A percentile compares a stretch with the other conserved stretches of the same genome.
These are phyloP conservation scores for Boloria selene DNA, from an alignment of 2,888 invertebrate species.

Conservation along the genomic window DNA sequence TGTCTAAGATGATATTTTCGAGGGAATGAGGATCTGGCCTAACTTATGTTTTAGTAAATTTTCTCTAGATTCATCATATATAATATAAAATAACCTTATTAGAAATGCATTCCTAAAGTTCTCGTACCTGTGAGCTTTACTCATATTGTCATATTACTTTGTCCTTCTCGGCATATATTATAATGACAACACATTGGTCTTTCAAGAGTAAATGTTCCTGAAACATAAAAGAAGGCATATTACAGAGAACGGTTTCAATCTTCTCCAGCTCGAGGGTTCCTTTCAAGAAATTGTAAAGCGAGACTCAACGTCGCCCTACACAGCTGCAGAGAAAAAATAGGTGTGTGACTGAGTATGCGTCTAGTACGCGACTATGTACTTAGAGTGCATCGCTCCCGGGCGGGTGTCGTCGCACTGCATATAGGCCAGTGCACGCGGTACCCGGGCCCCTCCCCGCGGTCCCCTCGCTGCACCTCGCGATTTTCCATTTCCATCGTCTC, in stretches of 20 bases:
- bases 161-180: conserved; percentile 27
- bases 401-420: conserved; percentile 82
- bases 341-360: conserved; percentile 72
- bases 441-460: conserved; percentile 54
- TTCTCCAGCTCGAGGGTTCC: conserved; percentile 62
- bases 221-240: conserved; percentile 41
- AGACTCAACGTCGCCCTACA: conserved; percentile 64
- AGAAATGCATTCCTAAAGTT: conserved; percentile 7
- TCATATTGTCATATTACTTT: conserved; percentile 1
- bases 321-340: conserved; percentile 69
- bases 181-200: conserved; percentile 30
- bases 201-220: conserved; percentile 39
- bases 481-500: conserved; percentile 78
- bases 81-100: too few relatives aligned
- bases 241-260: conserved; percentile 59
- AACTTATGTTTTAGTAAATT: too few relatives aligned
- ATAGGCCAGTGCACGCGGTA: conserved; percentile 82
- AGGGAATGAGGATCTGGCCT: too few relatives aligned
- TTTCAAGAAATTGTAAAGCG: conserved; percentile 69
- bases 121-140: not conserved
- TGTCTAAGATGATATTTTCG: too few relatives aligned
- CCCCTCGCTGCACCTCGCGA: conserved; percentile 69
- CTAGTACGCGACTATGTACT: conserved; percentile 75
- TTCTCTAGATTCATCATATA: too few relatives aligned
- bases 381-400: conserved; percentile 81